Evolutionary conservation across 2,113 vertebrate species (phyloP).

Genomic region (Seriola aureovittata): DNA sequence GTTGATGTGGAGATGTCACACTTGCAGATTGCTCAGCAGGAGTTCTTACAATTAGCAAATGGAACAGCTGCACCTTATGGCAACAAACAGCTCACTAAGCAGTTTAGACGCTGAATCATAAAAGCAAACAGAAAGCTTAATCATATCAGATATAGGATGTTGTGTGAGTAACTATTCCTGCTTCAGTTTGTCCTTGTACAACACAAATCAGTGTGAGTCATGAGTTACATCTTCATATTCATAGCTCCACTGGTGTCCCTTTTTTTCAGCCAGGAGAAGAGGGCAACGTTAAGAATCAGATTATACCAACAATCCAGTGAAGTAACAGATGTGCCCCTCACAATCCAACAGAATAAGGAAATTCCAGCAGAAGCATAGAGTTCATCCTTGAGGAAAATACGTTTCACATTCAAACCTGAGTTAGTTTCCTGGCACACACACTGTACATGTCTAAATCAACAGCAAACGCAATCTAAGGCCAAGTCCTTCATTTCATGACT

Average conservation of each 20-base stretch:
- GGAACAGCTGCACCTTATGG: slow-evolving; percentile 51
- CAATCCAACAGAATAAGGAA: neutral
- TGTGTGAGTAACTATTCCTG: slow-evolving; percentile 19
- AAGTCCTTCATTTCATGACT: neutral
- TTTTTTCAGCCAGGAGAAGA: neutral
- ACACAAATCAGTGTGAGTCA: slow-evolving; percentile 30
- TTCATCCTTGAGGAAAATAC: too few relatives aligned
- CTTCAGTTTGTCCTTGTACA: neutral
- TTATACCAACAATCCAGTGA: neutral
- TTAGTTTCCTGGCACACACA: neutral
- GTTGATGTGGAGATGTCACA: slow-evolving; percentile 34
- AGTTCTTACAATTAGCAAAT: slow-evolving; percentile 47
- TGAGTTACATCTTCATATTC: slow-evolving; percentile 11
- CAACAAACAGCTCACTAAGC: slow-evolving; percentile 50
- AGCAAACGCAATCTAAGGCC: neutral
- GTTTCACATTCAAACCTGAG: neutral
- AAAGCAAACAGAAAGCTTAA: slow-evolving; percentile 53
- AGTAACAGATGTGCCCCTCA: neutral
- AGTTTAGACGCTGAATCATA: slow-evolving; percentile 49
- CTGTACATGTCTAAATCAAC: neutral
- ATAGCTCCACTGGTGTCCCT: neutral
- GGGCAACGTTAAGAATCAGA: neutral
- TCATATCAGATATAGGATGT: slow-evolving; percentile 44
- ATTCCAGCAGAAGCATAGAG: neutral
- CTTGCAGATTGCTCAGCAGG: slow-evolving; percentile 14